Evolutionary conservation across 1,140 invertebrate genomes (phyloP).

Genomic region (Mactra quadrangularis): DNA sequence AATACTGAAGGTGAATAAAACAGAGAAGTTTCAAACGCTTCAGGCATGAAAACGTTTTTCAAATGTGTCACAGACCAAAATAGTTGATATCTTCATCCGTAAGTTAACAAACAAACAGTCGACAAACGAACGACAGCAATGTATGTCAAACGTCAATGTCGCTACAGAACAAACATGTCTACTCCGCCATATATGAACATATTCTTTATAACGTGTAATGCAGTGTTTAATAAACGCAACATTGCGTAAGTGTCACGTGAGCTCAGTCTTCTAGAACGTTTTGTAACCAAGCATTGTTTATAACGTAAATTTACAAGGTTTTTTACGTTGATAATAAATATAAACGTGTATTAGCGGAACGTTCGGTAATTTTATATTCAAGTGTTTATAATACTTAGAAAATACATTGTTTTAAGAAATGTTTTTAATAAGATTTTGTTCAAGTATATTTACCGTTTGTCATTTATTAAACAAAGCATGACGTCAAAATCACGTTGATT

Average conservation of each 20-base stretch:
- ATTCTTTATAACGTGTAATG: neutral
- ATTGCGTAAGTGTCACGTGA: slow-evolving; percentile 17
- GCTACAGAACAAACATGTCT: neutral
- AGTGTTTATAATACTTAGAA: too few relatives aligned
- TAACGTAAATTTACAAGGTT: too few relatives aligned
- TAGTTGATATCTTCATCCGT: neutral
- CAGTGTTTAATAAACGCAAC: slow-evolving; percentile 9
- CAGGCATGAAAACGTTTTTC: slow-evolving; percentile 15
- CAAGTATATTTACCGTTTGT: too few relatives aligned
- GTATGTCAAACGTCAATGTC: slow-evolving; percentile 14
- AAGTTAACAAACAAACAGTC: slow-evolving; percentile 11
- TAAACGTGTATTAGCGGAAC: too few relatives aligned
- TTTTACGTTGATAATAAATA: too few relatives aligned
- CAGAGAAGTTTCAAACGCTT: neutral
- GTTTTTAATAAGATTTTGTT: too few relatives aligned
- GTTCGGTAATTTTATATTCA: too few relatives aligned
- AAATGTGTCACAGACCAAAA: slow-evolving; percentile 1
- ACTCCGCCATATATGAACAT: neutral
- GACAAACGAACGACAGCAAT: slow-evolving; percentile 19
- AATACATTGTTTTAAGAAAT: too few relatives aligned
- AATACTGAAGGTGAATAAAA: neutral
- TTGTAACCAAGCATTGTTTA: too few relatives aligned
- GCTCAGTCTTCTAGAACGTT: neutral
- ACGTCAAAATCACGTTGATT: too few relatives aligned
- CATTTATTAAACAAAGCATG: too few relatives aligned